Base-by-base conservation (phyloP, 2,888 invertebrate genomes). In the Spisula solida region DNA sequence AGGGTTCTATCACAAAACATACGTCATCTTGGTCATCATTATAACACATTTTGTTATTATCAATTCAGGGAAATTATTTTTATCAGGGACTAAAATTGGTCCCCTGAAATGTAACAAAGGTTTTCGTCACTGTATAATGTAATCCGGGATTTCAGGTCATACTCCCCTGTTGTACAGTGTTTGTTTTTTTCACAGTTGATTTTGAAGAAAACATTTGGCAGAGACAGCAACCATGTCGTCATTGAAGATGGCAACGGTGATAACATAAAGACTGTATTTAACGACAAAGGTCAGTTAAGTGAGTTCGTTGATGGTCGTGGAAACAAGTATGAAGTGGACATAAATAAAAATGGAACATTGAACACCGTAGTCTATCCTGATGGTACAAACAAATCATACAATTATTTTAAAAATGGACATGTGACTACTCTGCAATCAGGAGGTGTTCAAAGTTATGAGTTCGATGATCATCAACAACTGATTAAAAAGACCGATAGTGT, bases 161-260 rank as follows among this genome's bases (percentile, higher is more conserved):
- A n/a, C n/a, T n/a, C n/a, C n/a, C n/a, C n/a, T n/a, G n/a, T n/a
- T n/a, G n/a, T n/a, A n/a, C n/a, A n/a, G n/a, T n/a, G n/a, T 41
- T 20, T 14, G 41, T 70, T 14, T 75, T 18, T 55, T 41, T 81
- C 41, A 34, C 55, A 88, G 88, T 18, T 88, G 31, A 75, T 88
- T 47, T 31, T 34, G 51, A 75, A 75, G 18, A 41, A 48, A 20
- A 81, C 25, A 31, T 81, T 48, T 18, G 70, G 70, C 51, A 75
- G 31, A 48, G 20, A 48, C 8, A 55, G 41, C 10, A 81, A 66
- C 29, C 25, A 66, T 18, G 16, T 85, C 10, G 8, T 55, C 12
- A 70, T 88, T 31, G 88, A 86, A 82, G 90, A 90, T 70, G 90
- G 88, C 8, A 90, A 88, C 60, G 86, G 88, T 12, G 90, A 90